Base-by-base conservation (phyloP, 2,888 invertebrate species). In the Lottia gigantea region DNA sequence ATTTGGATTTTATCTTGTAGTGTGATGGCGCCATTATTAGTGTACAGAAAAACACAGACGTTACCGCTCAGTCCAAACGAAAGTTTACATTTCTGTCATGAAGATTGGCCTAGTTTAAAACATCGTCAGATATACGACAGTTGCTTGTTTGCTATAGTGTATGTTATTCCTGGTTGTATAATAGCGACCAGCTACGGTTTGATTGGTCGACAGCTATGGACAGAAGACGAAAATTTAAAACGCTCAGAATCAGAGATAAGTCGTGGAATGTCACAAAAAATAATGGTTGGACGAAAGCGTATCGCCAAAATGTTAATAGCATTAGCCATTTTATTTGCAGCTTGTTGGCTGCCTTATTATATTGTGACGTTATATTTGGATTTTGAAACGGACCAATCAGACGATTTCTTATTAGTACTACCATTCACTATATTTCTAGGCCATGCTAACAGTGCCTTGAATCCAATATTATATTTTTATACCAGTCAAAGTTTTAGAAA, bases 291-390 rank as follows among this genome's bases (percentile, higher is more conserved):
- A 80, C 89, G 94, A 69, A 92, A 92, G 83, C 90, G 93, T 49
- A 93, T 94, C 14, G 94, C 94, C 0, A 92, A 93, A 91, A 93
- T 94, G 76, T 90, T 94, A 23, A 90, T 94, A 0, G 90, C 93
- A 0, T 89, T 94, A 16, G 94, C 94, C 0, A 91, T 93, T 1
- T 90, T 94, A 26, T 94, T 94, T 83, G 93, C 93, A 0, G 85
- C 92, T 6, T 94, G 94, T 88, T 94, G 94, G 94, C 89, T 94
- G 63, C 94, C 94, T 0, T 93, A 94, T 90, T 93, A 93, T 87
- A 92, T 93, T 64, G 89, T 93, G 31, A 92, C 91, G 82, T 90
- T 94, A 19, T 89, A 94, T 67, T 87, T 92, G 8, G 94, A 94
- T 82, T 90, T 92, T 65, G 78, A 81, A 67, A 79, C 78, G 14